These are phyloP conservation scores for Aplodontia rufa DNA, from an alignment of 2,113 vertebrate species.

Conservation along the genomic window DNA sequence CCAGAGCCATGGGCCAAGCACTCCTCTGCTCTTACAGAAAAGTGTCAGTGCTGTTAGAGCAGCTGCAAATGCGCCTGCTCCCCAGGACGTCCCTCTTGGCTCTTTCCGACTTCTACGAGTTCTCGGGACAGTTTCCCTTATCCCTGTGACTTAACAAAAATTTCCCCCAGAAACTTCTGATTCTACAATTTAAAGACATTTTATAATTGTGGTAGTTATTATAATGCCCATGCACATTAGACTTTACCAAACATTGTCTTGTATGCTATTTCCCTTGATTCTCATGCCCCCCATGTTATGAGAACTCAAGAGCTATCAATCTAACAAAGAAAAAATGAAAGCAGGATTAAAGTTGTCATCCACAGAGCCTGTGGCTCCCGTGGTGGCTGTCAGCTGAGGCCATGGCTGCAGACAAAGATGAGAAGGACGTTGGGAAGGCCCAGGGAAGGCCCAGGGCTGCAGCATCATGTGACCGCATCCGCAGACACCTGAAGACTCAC, in stretches of 20 bases:
- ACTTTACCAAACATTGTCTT: background rate
- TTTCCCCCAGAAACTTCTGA: background rate
- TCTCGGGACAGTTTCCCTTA: background rate
- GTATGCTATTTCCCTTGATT: background rate
- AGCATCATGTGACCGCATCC: no score
- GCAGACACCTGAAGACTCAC: no score
- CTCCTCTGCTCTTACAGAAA: background rate
- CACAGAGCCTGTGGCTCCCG: background rate
- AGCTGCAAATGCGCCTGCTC: rapidly evolving
- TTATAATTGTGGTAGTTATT: background rate
- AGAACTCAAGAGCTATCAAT: background rate
- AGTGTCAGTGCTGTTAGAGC: background rate
- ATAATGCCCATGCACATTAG: rapidly evolving
- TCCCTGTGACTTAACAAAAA: background rate
- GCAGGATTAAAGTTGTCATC: background rate
- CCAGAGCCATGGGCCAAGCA: background rate
- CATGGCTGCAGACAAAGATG: background rate
- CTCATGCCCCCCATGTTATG: background rate
- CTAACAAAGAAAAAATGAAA: background rate
- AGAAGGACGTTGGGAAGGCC: no score
- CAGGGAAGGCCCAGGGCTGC: background rate
- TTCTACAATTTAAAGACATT: background rate
- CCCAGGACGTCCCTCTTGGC: no score
- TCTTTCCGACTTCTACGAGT: background rate
- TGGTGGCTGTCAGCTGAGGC: no score